Percentiles rank a stretch among this genome's conserved stretches.
Conservation (phyloP, 1,140 invertebrate species). For the Panagrolaimus sp. region DNA sequence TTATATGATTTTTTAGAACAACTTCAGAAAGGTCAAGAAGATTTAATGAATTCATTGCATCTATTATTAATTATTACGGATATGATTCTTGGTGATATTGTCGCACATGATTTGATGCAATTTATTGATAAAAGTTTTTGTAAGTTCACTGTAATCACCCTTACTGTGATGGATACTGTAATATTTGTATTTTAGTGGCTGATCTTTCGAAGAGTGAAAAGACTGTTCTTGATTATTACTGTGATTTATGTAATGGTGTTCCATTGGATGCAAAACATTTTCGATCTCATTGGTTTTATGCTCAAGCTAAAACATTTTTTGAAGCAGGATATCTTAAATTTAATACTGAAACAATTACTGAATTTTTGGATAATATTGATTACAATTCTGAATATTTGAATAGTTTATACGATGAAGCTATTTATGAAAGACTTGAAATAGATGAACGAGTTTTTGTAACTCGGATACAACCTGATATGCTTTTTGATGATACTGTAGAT, state of each 20-base stretch:
- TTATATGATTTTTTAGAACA: neutral
- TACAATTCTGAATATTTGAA: neutral
- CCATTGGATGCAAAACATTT: slow-evolving; percentile 5
- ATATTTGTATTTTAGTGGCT: neutral
- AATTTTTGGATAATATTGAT: slow-evolving; percentile 7
- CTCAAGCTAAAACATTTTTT: neutral
- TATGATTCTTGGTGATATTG: neutral
- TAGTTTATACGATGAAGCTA: neutral
- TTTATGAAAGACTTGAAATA: neutral
- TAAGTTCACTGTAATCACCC: neutral
- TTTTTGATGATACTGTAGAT: slow-evolving; percentile 4
- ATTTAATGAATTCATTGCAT: neutral
- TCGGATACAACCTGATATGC: neutral
- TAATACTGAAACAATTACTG: neutral
- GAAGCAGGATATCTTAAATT: neutral
- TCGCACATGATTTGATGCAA: neutral
- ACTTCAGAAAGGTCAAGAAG: neutral
- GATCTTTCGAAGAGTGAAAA: neutral
- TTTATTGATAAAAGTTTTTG: neutral
- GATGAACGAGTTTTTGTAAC: slow-evolving; percentile 1
- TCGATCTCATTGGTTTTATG: neutral
- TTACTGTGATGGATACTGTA: no score
- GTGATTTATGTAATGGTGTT: neutral
- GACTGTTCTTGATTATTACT: neutral
- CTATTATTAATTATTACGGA: neutral